Evolutionary conservation across 2,888 invertebrate species (phyloP).

Genomic region (Iselma pallidipennis): DNA sequence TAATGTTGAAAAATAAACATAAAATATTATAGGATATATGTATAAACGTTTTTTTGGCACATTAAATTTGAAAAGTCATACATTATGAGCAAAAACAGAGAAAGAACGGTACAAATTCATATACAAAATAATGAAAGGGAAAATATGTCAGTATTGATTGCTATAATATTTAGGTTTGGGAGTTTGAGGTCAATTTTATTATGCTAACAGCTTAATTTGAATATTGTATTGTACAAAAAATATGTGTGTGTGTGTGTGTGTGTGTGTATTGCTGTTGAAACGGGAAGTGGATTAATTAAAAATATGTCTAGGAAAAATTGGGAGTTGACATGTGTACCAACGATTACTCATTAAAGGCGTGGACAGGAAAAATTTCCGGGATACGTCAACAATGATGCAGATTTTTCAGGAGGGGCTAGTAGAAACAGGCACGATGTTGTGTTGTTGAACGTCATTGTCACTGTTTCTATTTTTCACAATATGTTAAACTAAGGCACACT

Average conservation of each 20-base stretch:
- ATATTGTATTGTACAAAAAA: neutral
- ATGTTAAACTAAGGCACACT: too few species aligned
- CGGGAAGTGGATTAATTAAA: neutral
- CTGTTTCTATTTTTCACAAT: too few species aligned
- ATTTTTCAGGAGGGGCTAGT: neutral
- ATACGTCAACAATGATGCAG: neutral
- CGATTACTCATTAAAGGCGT: neutral
- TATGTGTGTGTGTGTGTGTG: too few species aligned
- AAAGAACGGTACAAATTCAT: neutral
- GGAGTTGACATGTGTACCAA: neutral
- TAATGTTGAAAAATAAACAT: conserved; percentile 25
- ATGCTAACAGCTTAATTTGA: neutral
- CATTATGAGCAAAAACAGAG: neutral
- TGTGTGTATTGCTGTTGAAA: neutral
- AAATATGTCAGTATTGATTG: too few species aligned
- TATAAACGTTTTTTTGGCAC: conserved; percentile 14
- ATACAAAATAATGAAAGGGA: neutral
- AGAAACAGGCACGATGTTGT: too few species aligned
- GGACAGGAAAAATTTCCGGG: too few species aligned
- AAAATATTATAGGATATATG: conserved; percentile 18
- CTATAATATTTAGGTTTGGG: too few species aligned
- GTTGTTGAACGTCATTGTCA: too few species aligned
- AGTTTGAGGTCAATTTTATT: neutral
- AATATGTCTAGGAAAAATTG: neutral
- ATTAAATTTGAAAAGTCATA: conserved; percentile 23